These are phyloP conservation scores for Sebastes schlegelii DNA, from an alignment of 2,113 vertebrate genomes.

Conservation along the genomic window DNA sequence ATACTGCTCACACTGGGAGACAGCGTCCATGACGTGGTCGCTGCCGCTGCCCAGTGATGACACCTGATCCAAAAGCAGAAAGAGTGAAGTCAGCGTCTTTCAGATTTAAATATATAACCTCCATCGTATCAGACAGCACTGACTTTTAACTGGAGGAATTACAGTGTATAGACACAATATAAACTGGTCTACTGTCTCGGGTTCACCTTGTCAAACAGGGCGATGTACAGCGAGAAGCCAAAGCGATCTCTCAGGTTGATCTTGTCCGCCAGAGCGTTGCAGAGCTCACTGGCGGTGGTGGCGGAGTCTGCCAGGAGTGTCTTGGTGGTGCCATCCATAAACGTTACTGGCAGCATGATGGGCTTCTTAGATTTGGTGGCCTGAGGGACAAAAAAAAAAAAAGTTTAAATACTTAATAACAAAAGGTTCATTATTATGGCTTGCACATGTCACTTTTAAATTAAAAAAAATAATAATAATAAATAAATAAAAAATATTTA, in stretches of 20 bases:
- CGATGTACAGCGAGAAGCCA: slow-evolving; percentile 98
- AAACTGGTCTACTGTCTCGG: neutral
- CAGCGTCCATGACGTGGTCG: slow-evolving; percentile 97
- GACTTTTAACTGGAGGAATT: neutral
- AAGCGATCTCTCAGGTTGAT: slow-evolving; percentile 94
- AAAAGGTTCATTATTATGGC: neutral
- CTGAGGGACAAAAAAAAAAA: slow-evolving; percentile 69
- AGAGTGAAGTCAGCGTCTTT: neutral
- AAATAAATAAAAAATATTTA: too few species aligned
- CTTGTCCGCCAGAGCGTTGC: slow-evolving; percentile 93
- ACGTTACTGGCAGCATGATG: slow-evolving; percentile 97
- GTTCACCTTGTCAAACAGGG: slow-evolving; percentile 96
- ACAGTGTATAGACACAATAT: too few species aligned
- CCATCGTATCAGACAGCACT: neutral
- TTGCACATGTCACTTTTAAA: neutral
- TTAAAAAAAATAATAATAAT: neutral
- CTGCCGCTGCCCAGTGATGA: slow-evolving; percentile 95
- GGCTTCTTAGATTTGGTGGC: slow-evolving; percentile 99
- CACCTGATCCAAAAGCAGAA: slow-evolving; percentile 83
- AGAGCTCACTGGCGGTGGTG: slow-evolving; percentile 95
- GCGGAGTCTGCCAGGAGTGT: slow-evolving; percentile 95
- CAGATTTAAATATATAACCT: neutral
- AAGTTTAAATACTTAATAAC: neutral
- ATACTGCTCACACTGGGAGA: slow-evolving; percentile 98
- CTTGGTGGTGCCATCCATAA: slow-evolving; percentile 99